Conservation (phyloP, 2,113 vertebrate species). For the Heptranchias perlo region DNA sequence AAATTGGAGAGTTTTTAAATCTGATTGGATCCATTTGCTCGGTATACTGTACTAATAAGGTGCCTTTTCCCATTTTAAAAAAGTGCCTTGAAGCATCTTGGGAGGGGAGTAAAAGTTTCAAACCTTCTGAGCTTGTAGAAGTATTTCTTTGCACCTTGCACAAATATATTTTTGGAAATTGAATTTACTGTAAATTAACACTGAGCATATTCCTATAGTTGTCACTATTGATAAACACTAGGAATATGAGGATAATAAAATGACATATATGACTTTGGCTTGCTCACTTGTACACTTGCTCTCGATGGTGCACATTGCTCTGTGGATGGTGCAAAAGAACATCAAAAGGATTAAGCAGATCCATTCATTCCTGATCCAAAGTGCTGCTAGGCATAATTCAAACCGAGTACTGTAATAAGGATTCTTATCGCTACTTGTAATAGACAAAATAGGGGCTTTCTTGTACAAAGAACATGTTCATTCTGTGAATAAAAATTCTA, state of each 20-base stretch:
- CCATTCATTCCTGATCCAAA: not conserved
- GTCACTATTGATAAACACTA: not conserved
- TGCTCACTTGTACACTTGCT: not conserved
- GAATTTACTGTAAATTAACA: not conserved
- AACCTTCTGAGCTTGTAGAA: not conserved
- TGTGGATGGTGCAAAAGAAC: not conserved
- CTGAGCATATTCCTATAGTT: not conserved
- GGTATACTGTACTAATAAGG: not conserved
- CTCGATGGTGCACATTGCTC: not conserved
- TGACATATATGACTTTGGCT: not conserved
- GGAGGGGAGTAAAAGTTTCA: not conserved
- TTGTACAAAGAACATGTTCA: not conserved
- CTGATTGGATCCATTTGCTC: not conserved
- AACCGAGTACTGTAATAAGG: not conserved
- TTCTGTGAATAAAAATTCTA: not conserved
- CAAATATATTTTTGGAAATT: not conserved
- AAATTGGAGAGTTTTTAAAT: not conserved
- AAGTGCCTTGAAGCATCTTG: not conserved
- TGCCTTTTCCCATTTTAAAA: not conserved
- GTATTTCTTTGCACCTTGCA: not conserved
- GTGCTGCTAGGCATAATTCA: not conserved
- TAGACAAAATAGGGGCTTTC: not conserved
- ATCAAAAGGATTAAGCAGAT: not conserved
- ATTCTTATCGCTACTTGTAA: not conserved
- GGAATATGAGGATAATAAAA: not conserved